Conservation (phyloP, 2,797 vertebrate genomes). For the Hippocampus kuda region DNA sequence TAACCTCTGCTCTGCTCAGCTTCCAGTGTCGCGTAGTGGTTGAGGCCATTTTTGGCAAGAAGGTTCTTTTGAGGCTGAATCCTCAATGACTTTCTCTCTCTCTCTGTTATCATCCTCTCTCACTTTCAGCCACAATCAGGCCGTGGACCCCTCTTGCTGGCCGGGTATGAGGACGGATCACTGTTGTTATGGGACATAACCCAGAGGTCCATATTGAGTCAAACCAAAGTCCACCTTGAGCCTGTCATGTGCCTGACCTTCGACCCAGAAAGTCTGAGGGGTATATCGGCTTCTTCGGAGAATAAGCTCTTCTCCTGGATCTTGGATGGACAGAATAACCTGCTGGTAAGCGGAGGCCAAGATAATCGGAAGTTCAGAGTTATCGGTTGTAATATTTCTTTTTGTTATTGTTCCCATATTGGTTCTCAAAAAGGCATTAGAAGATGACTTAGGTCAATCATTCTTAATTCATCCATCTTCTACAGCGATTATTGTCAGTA, state of each 20-base stretch:
- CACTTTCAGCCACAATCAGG: conserved; percentile 62
- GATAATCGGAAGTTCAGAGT: background rate
- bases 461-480: background rate
- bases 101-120: conserved; percentile 21
- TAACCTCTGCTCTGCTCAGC: conserved; percentile 65
- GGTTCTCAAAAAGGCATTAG: conserved; percentile 15
- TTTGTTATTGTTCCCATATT: conserved; percentile 2
- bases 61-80: conserved; percentile 18
- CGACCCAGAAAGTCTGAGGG: conserved; percentile 72
- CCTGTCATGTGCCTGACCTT: conserved; percentile 92
- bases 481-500: background rate
- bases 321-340: conserved; percentile 75
- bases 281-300: conserved; percentile 85
- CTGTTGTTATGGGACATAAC: conserved; percentile 85
- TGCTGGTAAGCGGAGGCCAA: conserved; percentile 76
- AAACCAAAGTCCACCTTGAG: conserved; percentile 73
- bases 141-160: conserved; percentile 73
- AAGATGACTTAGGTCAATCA: background rate
- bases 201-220: conserved; percentile 68
- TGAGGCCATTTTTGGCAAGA: conserved; percentile 27
- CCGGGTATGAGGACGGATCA: conserved; percentile 90
- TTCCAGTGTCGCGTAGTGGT: conserved; percentile 32
- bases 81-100: conserved; percentile 16
- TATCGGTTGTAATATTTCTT: background rate
- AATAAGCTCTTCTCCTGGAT: conserved; percentile 80